Evolutionary conservation across 2,888 invertebrate genomes (phyloP), one percentile per base, ranked within the genome.

Genomic region (Pterostichus madidus): DNA sequence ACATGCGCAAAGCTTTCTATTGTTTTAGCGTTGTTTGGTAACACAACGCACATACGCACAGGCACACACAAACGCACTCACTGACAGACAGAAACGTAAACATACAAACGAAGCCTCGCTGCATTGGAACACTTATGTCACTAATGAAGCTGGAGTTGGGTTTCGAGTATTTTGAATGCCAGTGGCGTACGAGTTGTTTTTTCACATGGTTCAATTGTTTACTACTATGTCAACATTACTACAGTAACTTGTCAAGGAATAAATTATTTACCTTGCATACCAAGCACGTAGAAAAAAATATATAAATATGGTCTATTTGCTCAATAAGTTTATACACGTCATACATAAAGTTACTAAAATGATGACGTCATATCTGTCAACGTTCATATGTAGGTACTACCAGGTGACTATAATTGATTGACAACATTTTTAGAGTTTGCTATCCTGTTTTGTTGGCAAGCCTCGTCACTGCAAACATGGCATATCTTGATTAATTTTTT

Each of bases 51-150:
- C 77, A 59, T 39, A 59, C 75, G 49, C 46, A 81, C 49, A 61
- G 11, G 49, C 46, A 75, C 24, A 59, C 39, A 59, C 39, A 81
- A 4, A 56, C 56, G 44, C 24, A 75, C 49, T 52, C 64, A 46
- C 15, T 46, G 24, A n/a, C 52, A 39, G 39, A 32, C 73, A 68
- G 56, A 56, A 56, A 77, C 39, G 56, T 77, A 77, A 77, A 77
- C 56, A 56, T 77, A 56, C 77, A 77, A 31, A 56, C 76, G 3
- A 24, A 53, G 6, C 46, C 46, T 44, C 31, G 61, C 59, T 59
- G 81, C 80, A 80, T 71, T 68, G 59, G 56, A 75, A 75, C 81
- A 75, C 81, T 81, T 81, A 71, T 80, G 75, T 75, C 75, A 59
- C 75, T 81, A 81, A 81, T 81, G 75, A 81, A 81, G 59, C 81